Conservation (phyloP, 2,113 vertebrate genomes). For the Malurus elegans region DNA sequence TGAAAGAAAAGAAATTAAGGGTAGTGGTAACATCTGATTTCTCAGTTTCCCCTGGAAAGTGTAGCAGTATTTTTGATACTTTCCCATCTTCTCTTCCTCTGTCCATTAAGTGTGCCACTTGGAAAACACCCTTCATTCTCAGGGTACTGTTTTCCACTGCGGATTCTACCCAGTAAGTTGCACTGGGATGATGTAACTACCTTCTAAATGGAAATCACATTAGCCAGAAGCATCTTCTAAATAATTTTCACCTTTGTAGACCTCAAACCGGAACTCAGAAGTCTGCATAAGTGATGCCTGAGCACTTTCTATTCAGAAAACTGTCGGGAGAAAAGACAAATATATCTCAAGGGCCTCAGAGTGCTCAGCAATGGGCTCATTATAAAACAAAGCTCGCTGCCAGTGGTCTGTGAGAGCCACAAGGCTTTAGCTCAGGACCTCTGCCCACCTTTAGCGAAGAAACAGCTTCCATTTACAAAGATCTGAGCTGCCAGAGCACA, state of each 20-base stretch:
- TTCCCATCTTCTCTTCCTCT: neutral
- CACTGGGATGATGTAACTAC: neutral
- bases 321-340: neutral
- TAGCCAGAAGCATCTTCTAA: conserved; percentile 32
- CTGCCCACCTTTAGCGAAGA: neutral
- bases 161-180: neutral
- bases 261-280: neutral
- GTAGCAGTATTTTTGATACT: neutral
- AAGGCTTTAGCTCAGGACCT: neutral
- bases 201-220: conserved; percentile 4
- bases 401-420: neutral
- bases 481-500: neutral
- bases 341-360: neutral
- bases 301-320: neutral
- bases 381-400: neutral
- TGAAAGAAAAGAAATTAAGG: neutral
- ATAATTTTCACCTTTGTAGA: conserved; percentile 3
- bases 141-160: neutral
- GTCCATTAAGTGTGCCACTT: neutral
- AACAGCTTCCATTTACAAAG: neutral
- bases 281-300: conserved; percentile 2
- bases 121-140: neutral
- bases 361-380: neutral
- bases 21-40: neutral
- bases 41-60: neutral